Evolutionary conservation across 1,140 invertebrate genomes (phyloP), one percentile per base, ranked within the genome.

Genomic region (Drosophila prosaltans): DNA sequence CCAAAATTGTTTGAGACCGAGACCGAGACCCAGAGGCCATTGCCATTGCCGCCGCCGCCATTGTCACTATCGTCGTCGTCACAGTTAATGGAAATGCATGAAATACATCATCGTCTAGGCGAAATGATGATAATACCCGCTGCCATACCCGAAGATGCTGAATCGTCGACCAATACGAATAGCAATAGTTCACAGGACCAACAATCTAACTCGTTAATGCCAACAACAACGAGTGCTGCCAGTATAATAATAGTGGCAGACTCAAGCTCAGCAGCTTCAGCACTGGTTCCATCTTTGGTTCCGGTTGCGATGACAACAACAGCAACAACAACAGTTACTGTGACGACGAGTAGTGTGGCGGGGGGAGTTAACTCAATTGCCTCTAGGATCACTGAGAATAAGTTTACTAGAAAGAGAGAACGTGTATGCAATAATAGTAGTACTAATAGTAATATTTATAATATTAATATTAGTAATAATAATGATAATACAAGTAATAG

Each of bases 341-440:
- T 45, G 16, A 73, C 75, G 69, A 72, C 74, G 68, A 74, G 45
- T 36, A 41, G 39, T 24, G 65, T 40, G 43, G 30, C 63, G 16
- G 10, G 30, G 43, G 65, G 54, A 43, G 41, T 66, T 54, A 41
- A 67, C 64, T 39, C 74, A 66, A 69, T 72, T 54, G 69, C 78
- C 78, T 62, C 74, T 54, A 81, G 72, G 72, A 81, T 75, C 69
- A 78, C 72, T 60, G 78, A 75, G 48, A 91, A 91, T 91, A 91
- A 91, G 77, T 91, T 89, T 90, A 91, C 90, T 80, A 90, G 90
- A 57, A 91, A 91, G 68, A 81, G 90, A 82, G 86, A 91, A 90
- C 90, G 90, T 88, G 86, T 91, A 74, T 91, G 90, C 80, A 91
- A 91, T 88, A 91, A 90, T 81, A 91, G 90, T 82, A 88, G 85